A percentile compares a stretch with the other conserved stretches of the same genome.
Conservation (phyloP, 2,888 invertebrate genomes). For the Atrina japonica region DNA sequence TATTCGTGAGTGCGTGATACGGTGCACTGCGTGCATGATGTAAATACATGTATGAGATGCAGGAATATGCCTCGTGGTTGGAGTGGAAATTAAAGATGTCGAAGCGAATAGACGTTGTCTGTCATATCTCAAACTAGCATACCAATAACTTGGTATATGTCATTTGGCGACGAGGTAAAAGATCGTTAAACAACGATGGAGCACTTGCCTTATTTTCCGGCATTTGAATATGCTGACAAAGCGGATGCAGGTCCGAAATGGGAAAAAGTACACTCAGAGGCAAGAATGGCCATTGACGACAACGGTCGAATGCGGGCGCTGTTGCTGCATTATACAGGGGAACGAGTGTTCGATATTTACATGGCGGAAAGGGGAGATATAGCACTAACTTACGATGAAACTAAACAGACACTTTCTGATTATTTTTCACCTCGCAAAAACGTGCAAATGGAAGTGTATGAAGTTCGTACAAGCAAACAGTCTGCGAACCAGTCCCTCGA, state of each 20-base stretch:
- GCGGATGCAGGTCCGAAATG: constrained; percentile 37
- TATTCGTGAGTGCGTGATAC: too few relatives aligned
- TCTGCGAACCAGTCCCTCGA: constrained; percentile 39
- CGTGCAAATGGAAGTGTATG: constrained; percentile 47
- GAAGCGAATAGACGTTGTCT: too few relatives aligned
- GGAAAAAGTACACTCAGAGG: constrained; percentile 41
- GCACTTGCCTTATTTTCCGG: too few relatives aligned
- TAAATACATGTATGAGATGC: too few relatives aligned
- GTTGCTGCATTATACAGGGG: constrained; percentile 48
- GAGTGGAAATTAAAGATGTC: too few relatives aligned
- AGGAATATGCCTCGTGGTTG: too few relatives aligned
- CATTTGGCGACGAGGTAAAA: too few relatives aligned
- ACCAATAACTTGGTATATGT: too few relatives aligned
- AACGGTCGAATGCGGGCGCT: constrained; percentile 38
- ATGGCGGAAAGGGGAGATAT: constrained; percentile 35
- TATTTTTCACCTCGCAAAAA: constrained; percentile 48
- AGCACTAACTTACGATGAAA: constrained; percentile 24
- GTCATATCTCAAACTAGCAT: too few relatives aligned
- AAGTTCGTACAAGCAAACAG: constrained; percentile 48
- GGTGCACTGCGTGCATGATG: too few relatives aligned
- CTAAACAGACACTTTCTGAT: constrained; percentile 30
- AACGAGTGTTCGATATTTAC: constrained; percentile 47
- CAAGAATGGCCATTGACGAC: constrained; percentile 32
- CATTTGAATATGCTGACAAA: too few relatives aligned
- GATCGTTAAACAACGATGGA: too few relatives aligned